These are phyloP conservation scores for Dasyprocta punctata DNA, from an alignment of 2,113 vertebrate genomes.

Conservation along the genomic window DNA sequence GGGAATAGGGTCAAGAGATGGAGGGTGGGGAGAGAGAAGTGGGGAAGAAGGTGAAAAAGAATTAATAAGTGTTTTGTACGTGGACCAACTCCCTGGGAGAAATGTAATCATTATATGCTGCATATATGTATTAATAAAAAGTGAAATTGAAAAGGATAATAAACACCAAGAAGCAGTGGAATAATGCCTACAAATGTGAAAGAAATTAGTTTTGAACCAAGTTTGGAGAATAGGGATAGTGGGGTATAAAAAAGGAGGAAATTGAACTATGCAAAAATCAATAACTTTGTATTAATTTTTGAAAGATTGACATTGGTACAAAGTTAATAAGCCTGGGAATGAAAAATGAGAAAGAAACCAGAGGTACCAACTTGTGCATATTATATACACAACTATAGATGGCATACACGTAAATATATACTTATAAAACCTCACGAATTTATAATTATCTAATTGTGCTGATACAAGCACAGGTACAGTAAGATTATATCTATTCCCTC, in stretches of 20 bases:
- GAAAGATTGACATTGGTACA: not conserved
- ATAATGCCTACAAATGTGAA: not conserved
- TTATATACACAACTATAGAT: not conserved
- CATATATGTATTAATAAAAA: not conserved
- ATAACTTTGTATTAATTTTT: not conserved
- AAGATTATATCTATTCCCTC: not conserved
- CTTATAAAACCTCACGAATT: not conserved
- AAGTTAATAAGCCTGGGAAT: not conserved
- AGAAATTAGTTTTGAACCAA: not conserved
- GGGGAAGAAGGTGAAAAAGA: too few relatives aligned
- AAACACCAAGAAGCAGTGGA: not conserved
- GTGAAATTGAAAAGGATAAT: not conserved
- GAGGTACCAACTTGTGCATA: not conserved
- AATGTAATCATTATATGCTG: not conserved
- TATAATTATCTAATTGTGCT: not conserved
- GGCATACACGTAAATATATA: not conserved
- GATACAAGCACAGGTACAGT: not conserved
- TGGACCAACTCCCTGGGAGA: not conserved
- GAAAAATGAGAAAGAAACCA: not conserved
- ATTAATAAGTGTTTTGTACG: too few relatives aligned
- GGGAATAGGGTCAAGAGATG: fast-evolving
- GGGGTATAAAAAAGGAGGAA: not conserved
- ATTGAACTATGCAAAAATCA: not conserved
- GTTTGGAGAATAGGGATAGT: not conserved
- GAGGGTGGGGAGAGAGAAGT: not conserved